phyloP scores from a whole-genome alignment of 1,140 invertebrate species.

The Drosophila kikkawai region DNA sequence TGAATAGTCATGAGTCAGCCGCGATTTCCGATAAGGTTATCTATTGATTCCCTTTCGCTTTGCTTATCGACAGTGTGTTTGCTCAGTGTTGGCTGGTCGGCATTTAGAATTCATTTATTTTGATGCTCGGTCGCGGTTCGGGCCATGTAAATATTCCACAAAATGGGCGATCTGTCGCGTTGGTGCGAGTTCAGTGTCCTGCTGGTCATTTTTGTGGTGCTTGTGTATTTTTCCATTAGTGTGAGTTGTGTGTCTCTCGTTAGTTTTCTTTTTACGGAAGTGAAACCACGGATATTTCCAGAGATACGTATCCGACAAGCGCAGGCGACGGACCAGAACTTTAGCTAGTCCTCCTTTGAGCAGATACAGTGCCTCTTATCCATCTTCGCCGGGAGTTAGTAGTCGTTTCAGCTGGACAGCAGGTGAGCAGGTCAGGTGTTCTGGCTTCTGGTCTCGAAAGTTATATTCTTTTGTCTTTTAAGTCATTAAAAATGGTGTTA shows the following conservation, averaged over 20 bases:
- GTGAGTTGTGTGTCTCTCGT: slow-evolving; percentile 25
- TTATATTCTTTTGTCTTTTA: neutral
- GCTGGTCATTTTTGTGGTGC: slow-evolving; percentile 28
- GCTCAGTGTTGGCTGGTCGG: neutral
- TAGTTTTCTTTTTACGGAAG: neutral
- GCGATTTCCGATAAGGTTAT: slow-evolving; percentile 44
- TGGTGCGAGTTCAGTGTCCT: slow-evolving; percentile 41
- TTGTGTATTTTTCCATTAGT: slow-evolving; percentile 26
- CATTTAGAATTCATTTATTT: slow-evolving; percentile 21
- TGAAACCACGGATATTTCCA: slow-evolving; percentile 14
- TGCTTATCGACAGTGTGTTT: slow-evolving; percentile 26
- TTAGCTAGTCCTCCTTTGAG: slow-evolving; percentile 18
- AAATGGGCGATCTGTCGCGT: slow-evolving; percentile 36
- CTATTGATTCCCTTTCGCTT: slow-evolving; percentile 6
- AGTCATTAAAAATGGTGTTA: slow-evolving; percentile 19
- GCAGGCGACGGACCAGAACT: neutral
- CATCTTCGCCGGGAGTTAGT: slow-evolving; percentile 17
- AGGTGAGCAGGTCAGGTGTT: slow-evolving; percentile 37
- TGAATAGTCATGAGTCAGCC: slow-evolving; percentile 26
- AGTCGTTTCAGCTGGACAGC: slow-evolving; percentile 26
- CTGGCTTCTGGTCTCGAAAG: neutral
- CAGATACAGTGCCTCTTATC: slow-evolving; percentile 27
- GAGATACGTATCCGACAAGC: slow-evolving; percentile 34
- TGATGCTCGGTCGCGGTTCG: slow-evolving; percentile 23
- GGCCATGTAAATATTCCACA: slow-evolving; percentile 9